A percentile compares a stretch with the other conserved stretches of the same genome.
Evolutionary conservation across 2,888 invertebrate species (phyloP).

Genomic region (Odontocerum albicorne): DNA sequence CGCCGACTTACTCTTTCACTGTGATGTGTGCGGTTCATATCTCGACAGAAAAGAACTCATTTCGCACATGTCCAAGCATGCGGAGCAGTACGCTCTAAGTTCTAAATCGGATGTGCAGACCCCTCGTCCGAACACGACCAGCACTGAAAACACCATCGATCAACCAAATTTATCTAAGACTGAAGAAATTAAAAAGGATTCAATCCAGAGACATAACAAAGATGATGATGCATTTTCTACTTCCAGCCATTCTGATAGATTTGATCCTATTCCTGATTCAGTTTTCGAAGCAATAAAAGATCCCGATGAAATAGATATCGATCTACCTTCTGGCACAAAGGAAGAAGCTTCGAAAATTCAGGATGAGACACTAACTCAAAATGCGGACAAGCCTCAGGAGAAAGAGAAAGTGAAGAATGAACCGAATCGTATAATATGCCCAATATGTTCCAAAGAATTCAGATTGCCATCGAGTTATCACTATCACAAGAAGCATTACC

Average conservation of each 20-base stretch:
- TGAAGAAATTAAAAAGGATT: background rate
- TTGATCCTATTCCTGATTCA: slow-evolving; percentile 44
- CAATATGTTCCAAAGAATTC: slow-evolving; percentile 52
- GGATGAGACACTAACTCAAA: background rate
- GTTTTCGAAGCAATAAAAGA: slow-evolving; percentile 48
- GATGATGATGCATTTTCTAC: slow-evolving; percentile 29
- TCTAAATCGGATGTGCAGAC: background rate
- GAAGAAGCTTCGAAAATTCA: background rate
- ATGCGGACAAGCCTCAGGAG: background rate
- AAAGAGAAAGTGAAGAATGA: slow-evolving; percentile 7
- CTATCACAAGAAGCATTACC: slow-evolving; percentile 57
- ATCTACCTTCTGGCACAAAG: background rate
- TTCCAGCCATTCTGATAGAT: slow-evolving; percentile 41
- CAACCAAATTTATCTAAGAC: background rate
- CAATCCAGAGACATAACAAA: background rate
- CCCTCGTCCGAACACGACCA: background rate
- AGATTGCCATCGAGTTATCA: slow-evolving; percentile 53
- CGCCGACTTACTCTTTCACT: slow-evolving; percentile 46
- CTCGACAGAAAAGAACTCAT: slow-evolving; percentile 45
- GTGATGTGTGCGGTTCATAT: slow-evolving; percentile 48
- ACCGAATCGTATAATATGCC: slow-evolving; percentile 46
- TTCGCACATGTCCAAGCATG: slow-evolving; percentile 49
- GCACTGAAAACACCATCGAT: background rate
- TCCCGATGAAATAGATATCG: slow-evolving; percentile 41
- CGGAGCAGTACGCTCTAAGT: slow-evolving; percentile 38